Conservation (phyloP, 2,797 vertebrate genomes). For the Setipinna tenuifilis region DNA sequence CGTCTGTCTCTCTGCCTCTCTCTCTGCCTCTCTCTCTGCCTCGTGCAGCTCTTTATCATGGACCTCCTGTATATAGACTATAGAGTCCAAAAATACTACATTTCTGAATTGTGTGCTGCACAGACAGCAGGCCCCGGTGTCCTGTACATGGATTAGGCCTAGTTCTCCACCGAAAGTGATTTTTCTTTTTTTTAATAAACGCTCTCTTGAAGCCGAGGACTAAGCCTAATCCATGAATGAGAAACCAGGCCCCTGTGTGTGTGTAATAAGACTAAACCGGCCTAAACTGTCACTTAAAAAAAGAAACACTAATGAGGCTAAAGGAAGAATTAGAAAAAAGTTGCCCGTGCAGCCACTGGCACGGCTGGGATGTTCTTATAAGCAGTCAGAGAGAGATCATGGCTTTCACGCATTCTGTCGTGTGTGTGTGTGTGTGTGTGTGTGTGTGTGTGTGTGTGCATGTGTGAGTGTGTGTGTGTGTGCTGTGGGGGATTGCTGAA, state of each 20-base stretch:
- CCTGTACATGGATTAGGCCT: no score
- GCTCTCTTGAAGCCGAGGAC: no score
- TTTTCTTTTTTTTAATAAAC: no score
- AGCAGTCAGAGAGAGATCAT: conserved; percentile 10
- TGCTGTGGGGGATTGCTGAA: background rate
- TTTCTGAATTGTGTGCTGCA: background rate
- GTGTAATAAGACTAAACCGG: background rate
- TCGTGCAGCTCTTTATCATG: background rate
- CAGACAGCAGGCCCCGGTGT: no score
- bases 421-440: background rate
- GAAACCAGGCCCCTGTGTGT: no score
- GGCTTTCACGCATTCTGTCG: background rate
- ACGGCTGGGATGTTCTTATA: background rate
- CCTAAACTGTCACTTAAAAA: background rate
- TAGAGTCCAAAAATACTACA: background rate
- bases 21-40: no score
- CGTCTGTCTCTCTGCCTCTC: background rate
- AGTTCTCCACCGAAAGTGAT: no score
- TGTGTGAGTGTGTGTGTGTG: conserved; percentile 9
- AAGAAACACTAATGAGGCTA: background rate
- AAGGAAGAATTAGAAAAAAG: background rate
- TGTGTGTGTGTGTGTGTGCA: conserved; percentile 11
- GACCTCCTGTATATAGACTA: background rate
- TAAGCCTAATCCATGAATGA: no score
- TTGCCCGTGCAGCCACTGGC: background rate